These are phyloP conservation scores for Gasterosteus aculeatus DNA, from an alignment of 2,113 vertebrate genomes.

Conservation along the genomic window DNA sequence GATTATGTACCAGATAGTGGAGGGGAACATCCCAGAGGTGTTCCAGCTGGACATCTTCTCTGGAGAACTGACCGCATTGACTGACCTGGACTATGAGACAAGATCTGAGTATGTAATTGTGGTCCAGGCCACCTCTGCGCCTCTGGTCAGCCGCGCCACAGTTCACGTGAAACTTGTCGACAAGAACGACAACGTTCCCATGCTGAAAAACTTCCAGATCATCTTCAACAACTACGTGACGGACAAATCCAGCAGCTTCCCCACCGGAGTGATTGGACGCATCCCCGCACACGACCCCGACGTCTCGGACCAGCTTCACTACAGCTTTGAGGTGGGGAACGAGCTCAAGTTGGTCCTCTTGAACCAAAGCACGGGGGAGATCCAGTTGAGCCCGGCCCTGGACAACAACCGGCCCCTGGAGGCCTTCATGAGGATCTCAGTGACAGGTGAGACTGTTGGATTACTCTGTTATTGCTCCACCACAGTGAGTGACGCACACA, in stretches of 20 bases:
- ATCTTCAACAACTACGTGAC: conserved; percentile 98
- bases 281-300: conserved; percentile 93
- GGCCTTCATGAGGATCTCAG: conserved; percentile 93
- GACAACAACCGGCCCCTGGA: conserved; percentile 96
- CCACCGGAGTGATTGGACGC: conserved; percentile 88
- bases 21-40: conserved; percentile 96
- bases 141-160: conserved; percentile 92
- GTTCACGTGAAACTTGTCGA: conserved; percentile 93
- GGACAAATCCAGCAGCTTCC: conserved; percentile 91
- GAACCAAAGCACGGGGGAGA: conserved; percentile 90
- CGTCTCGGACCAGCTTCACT: conserved; percentile 88
- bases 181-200: conserved; percentile 90
- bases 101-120: conserved; percentile 91
- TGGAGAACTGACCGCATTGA: conserved; percentile 90
- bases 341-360: conserved; percentile 92
- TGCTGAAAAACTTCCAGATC: conserved; percentile 95
- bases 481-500: conserved; percentile 23
- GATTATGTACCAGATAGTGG: conserved; percentile 98
- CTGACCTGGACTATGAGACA: conserved; percentile 92
- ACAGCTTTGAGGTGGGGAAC: conserved; percentile 91
- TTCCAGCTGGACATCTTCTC: conserved; percentile 98
- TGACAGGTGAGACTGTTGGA: conserved; percentile 88
- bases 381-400: conserved; percentile 90
- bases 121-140: conserved; percentile 95
- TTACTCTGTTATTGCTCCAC: conserved; percentile 46